Evolutionary conservation across 2,888 invertebrate species (phyloP), one percentile per base, ranked within the genome.

Genomic region (Pyrocoelia pectoralis): DNA sequence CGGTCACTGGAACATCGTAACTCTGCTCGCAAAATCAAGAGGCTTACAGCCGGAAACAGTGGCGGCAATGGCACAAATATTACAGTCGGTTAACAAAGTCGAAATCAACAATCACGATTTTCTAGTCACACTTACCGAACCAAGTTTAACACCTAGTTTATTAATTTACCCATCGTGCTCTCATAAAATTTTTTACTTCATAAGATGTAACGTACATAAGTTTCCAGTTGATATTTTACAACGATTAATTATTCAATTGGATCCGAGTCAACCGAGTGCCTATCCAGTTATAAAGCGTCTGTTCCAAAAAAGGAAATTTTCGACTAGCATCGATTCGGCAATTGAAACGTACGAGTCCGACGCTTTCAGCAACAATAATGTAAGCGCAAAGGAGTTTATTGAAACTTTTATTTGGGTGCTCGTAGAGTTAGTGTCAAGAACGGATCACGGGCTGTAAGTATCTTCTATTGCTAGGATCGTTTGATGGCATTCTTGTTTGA

Each of bases 241-340:
- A 74, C 80, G 85, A 70, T 78, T 89, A 65, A 83, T 84, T 2
- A 76, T 81, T 40, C 82, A 88, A 56, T 84, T 88, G 70, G 88
- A 89, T 79, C 89, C 89, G 55, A 88, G 88, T 66, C 85, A 85
- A 72, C 84, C 87, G 43, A 77, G 81, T 63, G 78, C 84, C 41
- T 75, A 84, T 64, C 83, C 85, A 40, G 74, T 83, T 64, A 74
- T 85, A 54, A 77, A 73, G 46, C 73, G 74, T 59, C 63, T 79
- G 40, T 78, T 82, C 67, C 79, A 67, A 14, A 73, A 68, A 17
- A 75, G 74, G 53, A 70, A 76, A 66, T 75, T 77, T 72, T 82
- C 83, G 0, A 80, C 81, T 12, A 82, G 83, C 72, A 78, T 83
- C 29, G 84, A 84, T 67, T 84, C 84, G 14, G 49, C 83, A 64